Conservation (phyloP, 2,888 invertebrate genomes). For the Tetramorium bicarinatum region DNA sequence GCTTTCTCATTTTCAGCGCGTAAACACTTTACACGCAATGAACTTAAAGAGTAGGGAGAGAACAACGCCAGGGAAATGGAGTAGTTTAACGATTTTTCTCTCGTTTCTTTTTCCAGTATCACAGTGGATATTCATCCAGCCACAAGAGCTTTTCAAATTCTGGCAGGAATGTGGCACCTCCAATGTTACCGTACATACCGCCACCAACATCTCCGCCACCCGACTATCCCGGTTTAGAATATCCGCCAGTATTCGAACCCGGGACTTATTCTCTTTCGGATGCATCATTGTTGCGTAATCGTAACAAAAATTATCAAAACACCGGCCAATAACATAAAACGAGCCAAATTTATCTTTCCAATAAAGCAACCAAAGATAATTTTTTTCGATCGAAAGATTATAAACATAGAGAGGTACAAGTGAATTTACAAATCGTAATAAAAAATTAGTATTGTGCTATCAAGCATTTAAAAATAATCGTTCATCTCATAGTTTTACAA, state of each 20-base stretch:
- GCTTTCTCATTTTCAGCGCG: not conserved
- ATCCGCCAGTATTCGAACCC: constrained; percentile 94
- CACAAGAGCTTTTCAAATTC: constrained; percentile 76
- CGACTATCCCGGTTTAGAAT: constrained; percentile 94
- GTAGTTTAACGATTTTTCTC: constrained; percentile 39
- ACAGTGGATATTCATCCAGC: constrained; percentile 79
- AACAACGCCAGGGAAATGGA: too few relatives aligned
- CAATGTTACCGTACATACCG: constrained; percentile 82
- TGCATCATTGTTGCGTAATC: constrained; percentile 84
- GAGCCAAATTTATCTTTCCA: constrained; percentile 23
- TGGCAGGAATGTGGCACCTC: constrained; percentile 79
- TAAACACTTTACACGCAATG: not conserved
- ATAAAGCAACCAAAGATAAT: constrained; percentile 72
- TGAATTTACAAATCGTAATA: constrained; percentile 15
- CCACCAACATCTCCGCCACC: constrained; percentile 86
- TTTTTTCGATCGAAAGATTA: constrained; percentile 29
- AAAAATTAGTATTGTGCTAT: constrained; percentile 52
- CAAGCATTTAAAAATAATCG: constrained; percentile 68
- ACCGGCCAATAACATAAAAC: constrained; percentile 56
- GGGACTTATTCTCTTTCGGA: constrained; percentile 93
- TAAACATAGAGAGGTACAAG: constrained; percentile 11
- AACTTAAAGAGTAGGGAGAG: not conserved
- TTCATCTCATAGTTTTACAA: constrained; percentile 53
- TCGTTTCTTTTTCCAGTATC: constrained; percentile 76
- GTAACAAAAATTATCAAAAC: constrained; percentile 77